phyloP scores from a whole-genome alignment of 2,113 vertebrate genomes.

The Hyaena hyaena region DNA sequence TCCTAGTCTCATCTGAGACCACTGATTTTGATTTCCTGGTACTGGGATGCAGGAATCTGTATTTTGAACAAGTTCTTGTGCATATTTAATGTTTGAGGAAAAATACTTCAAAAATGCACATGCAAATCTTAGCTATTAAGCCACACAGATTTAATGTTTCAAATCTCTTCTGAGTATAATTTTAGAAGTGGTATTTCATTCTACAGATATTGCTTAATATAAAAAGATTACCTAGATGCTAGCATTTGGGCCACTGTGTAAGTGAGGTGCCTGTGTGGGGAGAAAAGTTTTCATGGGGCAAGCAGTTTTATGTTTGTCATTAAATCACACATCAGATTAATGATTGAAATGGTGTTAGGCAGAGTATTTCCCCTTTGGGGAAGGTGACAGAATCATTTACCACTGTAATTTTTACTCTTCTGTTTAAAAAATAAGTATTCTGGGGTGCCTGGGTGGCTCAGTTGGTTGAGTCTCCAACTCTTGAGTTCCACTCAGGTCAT shows the following conservation, averaged over 20 bases:
- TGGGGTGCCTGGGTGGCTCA: neutral
- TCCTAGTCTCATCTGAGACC: neutral
- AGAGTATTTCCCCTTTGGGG: neutral
- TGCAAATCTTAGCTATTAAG: neutral
- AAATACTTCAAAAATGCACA: neutral
- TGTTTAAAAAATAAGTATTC: slow-evolving; percentile 1
- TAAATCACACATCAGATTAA: neutral
- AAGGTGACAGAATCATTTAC: neutral
- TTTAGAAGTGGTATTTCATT: slow-evolving; percentile 21
- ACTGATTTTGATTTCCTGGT: neutral
- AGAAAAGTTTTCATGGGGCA: neutral
- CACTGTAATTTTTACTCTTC: slow-evolving; percentile 33
- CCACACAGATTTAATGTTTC: neutral
- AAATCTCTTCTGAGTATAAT: neutral
- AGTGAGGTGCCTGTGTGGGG: neutral
- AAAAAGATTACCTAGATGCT: neutral
- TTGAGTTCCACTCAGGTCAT: too few species aligned
- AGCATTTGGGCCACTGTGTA: neutral
- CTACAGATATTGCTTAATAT: neutral
- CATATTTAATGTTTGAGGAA: neutral
- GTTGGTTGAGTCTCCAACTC: too few species aligned
- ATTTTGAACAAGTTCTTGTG: neutral
- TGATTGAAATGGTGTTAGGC: neutral
- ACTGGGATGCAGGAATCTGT: neutral
- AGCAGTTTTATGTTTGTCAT: slow-evolving; percentile 21